A percentile compares a stretch with the other conserved stretches of the same genome.
Conservation (phyloP, 30 jellyfish, hydroid and myxozoan genomes). For the Hydractinia echinata region DNA sequence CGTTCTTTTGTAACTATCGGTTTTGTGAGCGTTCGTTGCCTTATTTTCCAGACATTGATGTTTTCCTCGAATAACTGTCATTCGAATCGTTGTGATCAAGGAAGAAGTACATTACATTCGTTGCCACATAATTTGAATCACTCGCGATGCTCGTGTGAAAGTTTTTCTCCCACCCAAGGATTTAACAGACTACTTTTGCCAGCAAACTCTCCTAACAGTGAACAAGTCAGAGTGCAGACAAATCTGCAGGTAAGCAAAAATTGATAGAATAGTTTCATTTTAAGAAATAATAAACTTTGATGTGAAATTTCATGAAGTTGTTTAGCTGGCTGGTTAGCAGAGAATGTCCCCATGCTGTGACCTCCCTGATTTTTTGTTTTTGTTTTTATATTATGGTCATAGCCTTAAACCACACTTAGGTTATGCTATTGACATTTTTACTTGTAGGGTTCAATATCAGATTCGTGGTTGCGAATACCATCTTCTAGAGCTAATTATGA, state of each 20-base stretch:
- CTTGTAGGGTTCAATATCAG: slow-evolving; percentile 13
- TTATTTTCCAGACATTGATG: slow-evolving; percentile 25
- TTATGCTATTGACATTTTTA: background rate
- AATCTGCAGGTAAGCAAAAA: background rate
- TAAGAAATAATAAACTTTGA: background rate
- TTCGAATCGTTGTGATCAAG: slow-evolving; percentile 8
- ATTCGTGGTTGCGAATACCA: slow-evolving; percentile 24
- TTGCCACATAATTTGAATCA: background rate
- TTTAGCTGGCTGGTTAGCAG: too few species aligned
- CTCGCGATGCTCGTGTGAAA: slow-evolving; percentile 24
- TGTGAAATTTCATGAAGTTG: background rate
- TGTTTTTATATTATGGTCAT: background rate
- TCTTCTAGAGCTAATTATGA: slow-evolving; percentile 17
- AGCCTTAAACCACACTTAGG: too few species aligned
- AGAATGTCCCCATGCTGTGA: too few species aligned
- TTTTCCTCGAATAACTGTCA: background rate
- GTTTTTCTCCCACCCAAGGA: slow-evolving; percentile 14
- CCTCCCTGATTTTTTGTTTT: background rate
- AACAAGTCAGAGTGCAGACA: background rate
- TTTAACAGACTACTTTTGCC: slow-evolving; percentile 22
- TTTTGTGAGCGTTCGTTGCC: background rate
- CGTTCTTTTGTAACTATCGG: background rate
- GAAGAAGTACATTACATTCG: background rate
- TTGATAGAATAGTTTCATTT: background rate
- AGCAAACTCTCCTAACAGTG: slow-evolving; percentile 1